These are phyloP conservation scores for Pteropus rufus DNA, from an alignment of 2,797 vertebrate genomes.

Conservation along the genomic window DNA sequence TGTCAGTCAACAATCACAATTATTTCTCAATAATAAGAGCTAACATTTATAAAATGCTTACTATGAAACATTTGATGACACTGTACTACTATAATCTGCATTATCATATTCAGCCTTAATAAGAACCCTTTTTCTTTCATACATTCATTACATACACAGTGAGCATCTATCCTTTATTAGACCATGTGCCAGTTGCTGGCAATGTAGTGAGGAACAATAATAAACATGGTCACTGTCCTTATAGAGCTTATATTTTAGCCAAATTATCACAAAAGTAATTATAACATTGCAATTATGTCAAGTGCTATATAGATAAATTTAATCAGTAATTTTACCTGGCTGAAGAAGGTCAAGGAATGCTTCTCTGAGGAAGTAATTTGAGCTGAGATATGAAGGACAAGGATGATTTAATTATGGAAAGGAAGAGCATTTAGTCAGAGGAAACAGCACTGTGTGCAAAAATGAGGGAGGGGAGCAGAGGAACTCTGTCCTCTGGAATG, in stretches of 20 bases:
- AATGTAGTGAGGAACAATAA: not conserved
- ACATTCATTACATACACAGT: not conserved
- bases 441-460: not conserved
- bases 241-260: not conserved
- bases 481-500: not conserved
- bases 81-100: not conserved
- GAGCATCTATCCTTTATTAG: not conserved
- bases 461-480: not conserved
- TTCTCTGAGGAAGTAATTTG: not conserved
- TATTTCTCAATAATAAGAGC: not conserved
- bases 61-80: not conserved
- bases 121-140: not conserved
- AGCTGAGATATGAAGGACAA: not conserved
- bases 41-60: not conserved
- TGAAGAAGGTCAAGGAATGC: not conserved
- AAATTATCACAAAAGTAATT: not conserved
- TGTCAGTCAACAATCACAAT: not conserved
- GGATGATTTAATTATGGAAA: not conserved
- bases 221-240: not conserved
- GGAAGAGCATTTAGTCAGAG: not conserved
- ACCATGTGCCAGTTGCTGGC: not conserved
- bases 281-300: not conserved
- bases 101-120: not conserved
- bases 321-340: not conserved
- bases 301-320: not conserved